Conservation (phyloP, 2,113 vertebrate genomes). For the Caretta caretta region DNA sequence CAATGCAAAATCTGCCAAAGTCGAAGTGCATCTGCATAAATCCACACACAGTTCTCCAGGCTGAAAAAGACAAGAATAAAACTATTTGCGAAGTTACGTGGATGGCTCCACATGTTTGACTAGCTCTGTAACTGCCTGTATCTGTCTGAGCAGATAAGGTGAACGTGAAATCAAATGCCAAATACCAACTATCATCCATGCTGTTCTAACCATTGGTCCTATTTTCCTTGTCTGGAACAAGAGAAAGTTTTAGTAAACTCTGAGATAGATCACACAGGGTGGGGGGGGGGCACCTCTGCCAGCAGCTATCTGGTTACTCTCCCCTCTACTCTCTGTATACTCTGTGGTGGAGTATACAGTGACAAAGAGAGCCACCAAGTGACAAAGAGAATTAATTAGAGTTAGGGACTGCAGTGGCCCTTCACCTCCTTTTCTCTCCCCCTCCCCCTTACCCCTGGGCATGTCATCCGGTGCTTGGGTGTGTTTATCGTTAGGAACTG, state of each 20-base stretch:
- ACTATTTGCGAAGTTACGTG: not conserved
- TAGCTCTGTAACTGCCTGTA: not conserved
- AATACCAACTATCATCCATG: not conserved
- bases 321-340: not conserved
- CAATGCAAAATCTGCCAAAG: not conserved
- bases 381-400: not conserved
- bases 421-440: not conserved
- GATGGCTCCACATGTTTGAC: not conserved
- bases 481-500: not conserved
- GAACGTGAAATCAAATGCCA: not conserved
- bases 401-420: not conserved
- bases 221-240: not conserved
- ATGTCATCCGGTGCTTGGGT: not conserved
- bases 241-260: not conserved
- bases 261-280: not conserved
- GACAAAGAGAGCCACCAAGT: not conserved
- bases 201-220: not conserved
- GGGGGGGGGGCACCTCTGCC: not conserved
- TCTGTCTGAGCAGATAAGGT: not conserved
- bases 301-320: constrained; percentile 45
- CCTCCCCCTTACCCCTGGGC: not conserved
- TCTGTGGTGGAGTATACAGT: not conserved
- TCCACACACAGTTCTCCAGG: not conserved
- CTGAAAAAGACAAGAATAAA: not conserved
- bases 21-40: constrained; percentile 25